Base-by-base conservation (phyloP, 2,797 vertebrate genomes). In the Heliangelus exortis region DNA sequence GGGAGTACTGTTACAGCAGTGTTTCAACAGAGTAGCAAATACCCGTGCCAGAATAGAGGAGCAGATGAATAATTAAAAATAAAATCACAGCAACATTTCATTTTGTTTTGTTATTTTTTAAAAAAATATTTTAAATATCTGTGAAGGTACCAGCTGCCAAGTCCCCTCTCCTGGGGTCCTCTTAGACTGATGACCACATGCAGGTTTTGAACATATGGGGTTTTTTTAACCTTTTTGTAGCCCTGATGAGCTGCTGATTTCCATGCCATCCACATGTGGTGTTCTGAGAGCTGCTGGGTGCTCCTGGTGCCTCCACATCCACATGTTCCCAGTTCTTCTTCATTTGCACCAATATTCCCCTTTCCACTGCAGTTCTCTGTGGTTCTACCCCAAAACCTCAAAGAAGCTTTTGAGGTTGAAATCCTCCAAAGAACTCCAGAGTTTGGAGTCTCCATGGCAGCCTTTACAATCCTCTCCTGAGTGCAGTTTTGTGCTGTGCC, bases 181-280 rank as follows among this genome's bases (percentile, higher is more conserved):
- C 51, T 58, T 26, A 50, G 48, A 7, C 36, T 17, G 34, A 22
- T 75, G 58, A 28, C 39, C 25, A 13, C 0, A 3, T 63, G 12
- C 25, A 72, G 41, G 2, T 59, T 69, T 71, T 39, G 7, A 67
- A 74, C 17, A 4, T 2, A 4, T 3, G 12, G 39, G 39, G 15
- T 53, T 72, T 81, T 53, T 54, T 43, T 9, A 51, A 45, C 31
- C n/a, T 13, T 65, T 61, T 19, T 45, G 59, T 23, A 28, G 54
- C 11, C 28, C 54, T 7, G n/a, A 15, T 4, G 45, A 81, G 50
- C 84, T 78, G 58, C 41, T 58, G 4, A n/a, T 19, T 21, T 2
- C 21, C 66, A 15, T 19, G 41, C 28, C 72, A 28, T 0, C 1
- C 31, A 1, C 48, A 55, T 22, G 39, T n/a, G 29, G 61, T 28